phyloP scores from a whole-genome alignment of 2,113 vertebrate species.

The Percina caprodes region DNA sequence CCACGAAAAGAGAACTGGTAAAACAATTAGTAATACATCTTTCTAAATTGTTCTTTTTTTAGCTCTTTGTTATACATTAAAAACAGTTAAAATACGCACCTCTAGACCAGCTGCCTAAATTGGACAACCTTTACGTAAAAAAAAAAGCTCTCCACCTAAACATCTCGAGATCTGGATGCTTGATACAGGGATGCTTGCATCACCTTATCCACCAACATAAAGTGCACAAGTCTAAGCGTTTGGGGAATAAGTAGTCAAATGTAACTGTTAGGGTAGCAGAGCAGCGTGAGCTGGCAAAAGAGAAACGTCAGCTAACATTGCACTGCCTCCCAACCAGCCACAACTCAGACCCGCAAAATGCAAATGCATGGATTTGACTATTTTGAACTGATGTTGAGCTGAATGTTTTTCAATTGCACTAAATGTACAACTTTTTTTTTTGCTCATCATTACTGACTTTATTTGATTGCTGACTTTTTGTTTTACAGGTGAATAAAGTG shows the following conservation, averaged over 20 bases:
- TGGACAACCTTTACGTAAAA: neutral
- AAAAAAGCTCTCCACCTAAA: no score
- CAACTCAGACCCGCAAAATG: conserved; percentile 3
- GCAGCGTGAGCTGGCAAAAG: conserved; percentile 71
- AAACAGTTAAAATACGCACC: neutral
- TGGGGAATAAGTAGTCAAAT: neutral
- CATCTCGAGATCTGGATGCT: no score
- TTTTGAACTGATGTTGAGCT: neutral
- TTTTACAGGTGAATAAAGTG: neutral
- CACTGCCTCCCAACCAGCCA: conserved; percentile 90
- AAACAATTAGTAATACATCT: neutral
- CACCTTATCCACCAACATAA: neutral
- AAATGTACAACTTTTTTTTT: neutral
- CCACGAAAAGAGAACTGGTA: conserved; percentile 32
- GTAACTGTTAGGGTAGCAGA: conserved; percentile 85
- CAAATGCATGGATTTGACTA: conserved; percentile 24
- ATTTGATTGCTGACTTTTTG: neutral
- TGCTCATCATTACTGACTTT: neutral
- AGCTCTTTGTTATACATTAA: neutral
- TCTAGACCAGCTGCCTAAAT: neutral
- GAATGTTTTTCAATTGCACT: neutral
- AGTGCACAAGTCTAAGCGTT: neutral
- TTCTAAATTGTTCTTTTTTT: neutral
- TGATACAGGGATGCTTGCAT: neutral
- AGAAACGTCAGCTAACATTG: conserved; percentile 90